These are phyloP conservation scores for Nephrotoma guestfalica DNA, from an alignment of 2,888 invertebrate species.

Conservation along the genomic window DNA sequence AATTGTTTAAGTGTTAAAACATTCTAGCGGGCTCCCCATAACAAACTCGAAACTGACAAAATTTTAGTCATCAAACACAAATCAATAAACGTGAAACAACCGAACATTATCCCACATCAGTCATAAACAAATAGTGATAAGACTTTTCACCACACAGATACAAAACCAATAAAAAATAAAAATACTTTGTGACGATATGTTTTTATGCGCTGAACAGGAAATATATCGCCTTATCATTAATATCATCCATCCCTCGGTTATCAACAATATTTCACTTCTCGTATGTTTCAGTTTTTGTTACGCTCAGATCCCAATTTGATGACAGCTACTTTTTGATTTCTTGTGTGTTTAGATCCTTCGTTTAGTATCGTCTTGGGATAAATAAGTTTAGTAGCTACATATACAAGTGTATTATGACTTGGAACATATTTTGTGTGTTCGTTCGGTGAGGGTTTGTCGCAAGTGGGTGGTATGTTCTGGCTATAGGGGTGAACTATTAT, in stretches of 20 bases:
- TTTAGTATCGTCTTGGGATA: background rate
- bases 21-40: too few species aligned
- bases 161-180: background rate
- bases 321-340: background rate
- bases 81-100: background rate
- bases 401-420: background rate
- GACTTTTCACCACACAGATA: background rate
- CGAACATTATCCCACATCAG: background rate
- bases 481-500: background rate
- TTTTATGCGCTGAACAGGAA: background rate
- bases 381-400: background rate
- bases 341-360: background rate
- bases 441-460: background rate
- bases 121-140: background rate
- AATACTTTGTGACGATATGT: background rate
- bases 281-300: background rate
- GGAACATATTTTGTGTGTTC: background rate
- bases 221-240: background rate
- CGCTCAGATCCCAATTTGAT: background rate
- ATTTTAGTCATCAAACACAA: background rate
- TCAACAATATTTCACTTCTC: background rate
- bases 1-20: too few species aligned
- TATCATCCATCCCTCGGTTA: background rate
- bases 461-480: background rate
- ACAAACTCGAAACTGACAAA: too few species aligned